Percentiles rank a stretch among this genome's conserved stretches.
phyloP scores from a whole-genome alignment of 2,797 vertebrate species.

The Phrynocephalus guinanensis region DNA sequence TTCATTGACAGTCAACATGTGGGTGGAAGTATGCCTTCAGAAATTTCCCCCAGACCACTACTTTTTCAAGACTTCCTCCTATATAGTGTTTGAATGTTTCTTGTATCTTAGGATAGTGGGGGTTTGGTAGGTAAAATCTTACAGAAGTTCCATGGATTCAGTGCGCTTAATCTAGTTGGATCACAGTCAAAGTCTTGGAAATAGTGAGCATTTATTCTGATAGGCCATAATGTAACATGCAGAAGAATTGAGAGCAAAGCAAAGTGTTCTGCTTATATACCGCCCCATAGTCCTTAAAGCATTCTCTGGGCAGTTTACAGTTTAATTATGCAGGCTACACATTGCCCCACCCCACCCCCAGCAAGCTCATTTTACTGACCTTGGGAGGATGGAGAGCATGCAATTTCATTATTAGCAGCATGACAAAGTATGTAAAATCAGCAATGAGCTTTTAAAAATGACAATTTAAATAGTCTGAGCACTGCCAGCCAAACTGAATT shows the following conservation, averaged over 20 bases:
- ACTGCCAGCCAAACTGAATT: not conserved
- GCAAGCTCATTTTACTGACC: too few relatives aligned
- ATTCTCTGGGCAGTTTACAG: too few relatives aligned
- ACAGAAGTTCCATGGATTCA: too few relatives aligned
- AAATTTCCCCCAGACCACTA: too few relatives aligned
- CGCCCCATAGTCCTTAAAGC: too few relatives aligned
- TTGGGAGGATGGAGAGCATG: too few relatives aligned
- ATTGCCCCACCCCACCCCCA: too few relatives aligned
- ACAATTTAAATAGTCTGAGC: not conserved
- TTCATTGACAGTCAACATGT: not conserved
- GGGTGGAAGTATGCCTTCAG: not conserved
- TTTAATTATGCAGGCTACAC: too few relatives aligned
- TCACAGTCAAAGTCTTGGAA: too few relatives aligned
- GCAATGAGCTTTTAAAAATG: not conserved
- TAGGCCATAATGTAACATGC: not conserved
- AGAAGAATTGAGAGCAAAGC: not conserved
- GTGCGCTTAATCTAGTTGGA: too few relatives aligned
- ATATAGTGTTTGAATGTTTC: not conserved
- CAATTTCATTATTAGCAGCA: not conserved
- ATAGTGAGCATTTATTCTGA: not conserved
- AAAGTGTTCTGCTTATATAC: too few relatives aligned
- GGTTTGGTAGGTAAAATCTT: too few relatives aligned
- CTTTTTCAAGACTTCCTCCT: not conserved
- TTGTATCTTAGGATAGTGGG: not conserved
- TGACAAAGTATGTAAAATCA: not conserved